Conservation (phyloP, 2,888 invertebrate species). For the Dasysyrphus albostriatus region DNA sequence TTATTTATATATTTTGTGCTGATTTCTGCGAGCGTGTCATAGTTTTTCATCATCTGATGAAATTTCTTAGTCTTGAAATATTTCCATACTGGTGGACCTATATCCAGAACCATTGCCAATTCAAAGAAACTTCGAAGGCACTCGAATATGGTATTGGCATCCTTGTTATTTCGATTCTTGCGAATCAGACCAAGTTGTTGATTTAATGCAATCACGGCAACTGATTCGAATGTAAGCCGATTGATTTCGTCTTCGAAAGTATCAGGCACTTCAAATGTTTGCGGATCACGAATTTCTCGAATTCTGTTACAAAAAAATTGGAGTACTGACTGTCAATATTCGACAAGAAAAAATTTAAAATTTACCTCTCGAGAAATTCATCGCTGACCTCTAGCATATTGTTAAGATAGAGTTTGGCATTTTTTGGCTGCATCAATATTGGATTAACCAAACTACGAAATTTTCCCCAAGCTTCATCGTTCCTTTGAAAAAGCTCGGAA, state of each 20-base stretch:
- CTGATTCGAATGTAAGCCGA: conserved; percentile 86
- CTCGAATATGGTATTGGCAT: conserved; percentile 41
- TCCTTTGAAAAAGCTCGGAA: conserved; percentile 79
- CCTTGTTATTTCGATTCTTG: conserved; percentile 43
- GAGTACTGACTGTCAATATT: no score
- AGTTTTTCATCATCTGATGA: conserved; percentile 68
- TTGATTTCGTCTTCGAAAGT: conserved; percentile 84
- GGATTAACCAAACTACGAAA: conserved; percentile 88
- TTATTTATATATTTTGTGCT: conserved; percentile 80
- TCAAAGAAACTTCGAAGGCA: conserved; percentile 58
- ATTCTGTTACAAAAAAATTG: no score
- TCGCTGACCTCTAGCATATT: conserved; percentile 84
- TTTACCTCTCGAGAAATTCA: conserved; percentile 80
- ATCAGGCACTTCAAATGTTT: conserved; percentile 80
- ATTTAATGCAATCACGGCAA: conserved; percentile 82
- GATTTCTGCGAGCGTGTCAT: conserved; percentile 78
- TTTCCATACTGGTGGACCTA: conserved; percentile 76
- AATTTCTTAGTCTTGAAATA: conserved; percentile 74
- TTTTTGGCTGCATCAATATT: conserved; percentile 86
- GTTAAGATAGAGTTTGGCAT: conserved; percentile 84
- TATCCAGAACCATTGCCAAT: conserved; percentile 65
- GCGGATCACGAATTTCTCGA: conserved; percentile 77
- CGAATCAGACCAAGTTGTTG: conserved; percentile 79
- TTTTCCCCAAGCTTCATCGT: conserved; percentile 87
- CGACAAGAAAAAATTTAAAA: background rate